Conservation (phyloP, 2,797 vertebrate genomes). For the Xenentodon cancila region DNA sequence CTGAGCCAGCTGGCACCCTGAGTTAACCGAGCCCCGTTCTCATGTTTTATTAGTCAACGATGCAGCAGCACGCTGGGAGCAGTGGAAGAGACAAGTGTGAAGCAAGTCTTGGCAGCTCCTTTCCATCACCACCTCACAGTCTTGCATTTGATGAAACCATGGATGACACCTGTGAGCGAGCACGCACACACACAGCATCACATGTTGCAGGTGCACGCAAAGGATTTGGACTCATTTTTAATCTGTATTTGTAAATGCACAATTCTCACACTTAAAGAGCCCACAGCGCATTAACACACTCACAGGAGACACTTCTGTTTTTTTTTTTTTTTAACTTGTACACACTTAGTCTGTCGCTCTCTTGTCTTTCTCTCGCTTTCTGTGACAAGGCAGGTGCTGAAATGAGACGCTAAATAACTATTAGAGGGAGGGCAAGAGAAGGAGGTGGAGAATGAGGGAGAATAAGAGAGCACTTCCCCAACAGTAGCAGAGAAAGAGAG, state of each 20-base stretch:
- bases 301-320: too few species aligned
- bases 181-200: neutral
- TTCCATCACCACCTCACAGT: constrained; percentile 27
- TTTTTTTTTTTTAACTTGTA: too few species aligned
- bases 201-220: neutral
- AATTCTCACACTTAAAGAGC: too few species aligned
- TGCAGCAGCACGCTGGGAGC: constrained; percentile 10
- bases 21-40: constrained; percentile 30
- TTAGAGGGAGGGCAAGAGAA: constrained; percentile 66
- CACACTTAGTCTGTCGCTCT: too few species aligned
- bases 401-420: constrained; percentile 82
- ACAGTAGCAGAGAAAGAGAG: constrained; percentile 61
- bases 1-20: constrained; percentile 26
- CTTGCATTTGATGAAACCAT: constrained; percentile 21
- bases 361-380: constrained; percentile 30
- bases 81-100: constrained; percentile 32
- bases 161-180: too few species aligned
- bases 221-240: constrained; percentile 7
- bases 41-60: constrained; percentile 7
- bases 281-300: too few species aligned
- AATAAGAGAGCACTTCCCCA: constrained; percentile 67
- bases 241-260: constrained; percentile 5
- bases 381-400: constrained; percentile 78
- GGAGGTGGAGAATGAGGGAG: constrained; percentile 68
- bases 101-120: constrained; percentile 42